Evolutionary conservation across 2,797 vertebrate genomes (phyloP), one percentile per base, ranked within the genome.

Genomic region (Luscinia megarhynchos): DNA sequence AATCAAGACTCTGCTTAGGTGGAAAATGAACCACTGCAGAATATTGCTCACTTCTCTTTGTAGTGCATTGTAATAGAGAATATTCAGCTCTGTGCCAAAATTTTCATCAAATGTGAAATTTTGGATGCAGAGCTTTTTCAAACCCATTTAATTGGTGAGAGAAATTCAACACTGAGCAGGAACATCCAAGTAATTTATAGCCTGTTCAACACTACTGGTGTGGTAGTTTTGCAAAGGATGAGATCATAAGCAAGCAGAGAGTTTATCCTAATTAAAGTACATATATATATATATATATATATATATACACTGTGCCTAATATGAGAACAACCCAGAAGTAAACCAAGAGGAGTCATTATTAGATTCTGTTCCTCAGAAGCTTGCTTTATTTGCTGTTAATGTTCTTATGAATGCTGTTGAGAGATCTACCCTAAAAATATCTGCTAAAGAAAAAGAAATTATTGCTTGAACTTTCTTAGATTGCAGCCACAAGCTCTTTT

Each of bases 401-500:
- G 81, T 73, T 92, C 84, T 94, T 95, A 68, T 38, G 90, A 95
- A 96, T 87, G 84, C 94, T 21, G 11, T 93, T 80, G 90, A 94
- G 95, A 96, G 76, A 94, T 89, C 54, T 83, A 50, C 26, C 59
- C 90, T 96, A 94, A 94, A 96, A 96, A 94, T 95, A 91, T 48
- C 85, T 93, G 76, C 93, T 88, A 91, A 96, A 92, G 77, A 85
- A 96, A 84, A 97, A 90, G 72, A 76, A 93, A 90, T 84, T 87
- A 93, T 90, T 95, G 80, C 88, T 93, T 96, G 94, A 97, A 94
- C 85, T 97, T 96, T 93, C 87, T 87, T 94, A 95, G 88, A 95
- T 96, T 95, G 94, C 84, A 96, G 62, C 81, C 87, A 93, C 78
- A 94, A 97, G 63, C 67, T 70, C 48, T 86, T 96, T 95, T 95